These are phyloP conservation scores for Tetragonula carbonaria DNA, from an alignment of 2,888 invertebrate genomes.

Conservation along the genomic window DNA sequence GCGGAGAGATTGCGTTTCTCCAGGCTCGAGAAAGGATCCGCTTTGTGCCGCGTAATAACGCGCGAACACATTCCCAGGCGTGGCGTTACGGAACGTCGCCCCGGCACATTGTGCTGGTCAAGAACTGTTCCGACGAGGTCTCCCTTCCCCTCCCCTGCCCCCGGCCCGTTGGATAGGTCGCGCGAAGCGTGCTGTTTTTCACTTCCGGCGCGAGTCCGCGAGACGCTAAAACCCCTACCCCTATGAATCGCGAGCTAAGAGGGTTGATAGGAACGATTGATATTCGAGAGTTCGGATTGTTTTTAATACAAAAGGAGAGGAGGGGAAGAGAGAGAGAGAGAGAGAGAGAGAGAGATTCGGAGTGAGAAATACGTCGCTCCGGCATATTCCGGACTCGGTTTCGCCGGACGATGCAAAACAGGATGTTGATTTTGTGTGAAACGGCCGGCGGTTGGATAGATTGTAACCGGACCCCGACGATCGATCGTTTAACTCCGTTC, in stretches of 20 bases:
- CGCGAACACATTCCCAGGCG: neutral
- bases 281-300: constrained; percentile 29
- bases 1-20: constrained; percentile 25
- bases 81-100: constrained; percentile 5
- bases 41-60: constrained; percentile 36
- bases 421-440: constrained; percentile 15
- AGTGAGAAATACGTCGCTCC: constrained; percentile 7
- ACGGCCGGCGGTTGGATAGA: constrained; percentile 2
- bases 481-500: neutral
- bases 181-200: constrained; percentile 26
- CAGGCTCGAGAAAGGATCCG: constrained; percentile 3
- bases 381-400: constrained; percentile 29
- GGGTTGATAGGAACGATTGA: constrained; percentile 36
- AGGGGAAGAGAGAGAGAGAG: neutral
- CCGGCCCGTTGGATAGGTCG: constrained; percentile 41
- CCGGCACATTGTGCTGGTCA: constrained; percentile 56
- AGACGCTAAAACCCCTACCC: neutral
- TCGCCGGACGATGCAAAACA: neutral
- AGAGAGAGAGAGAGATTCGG: neutral
- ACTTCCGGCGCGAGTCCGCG: constrained; percentile 6
- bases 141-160: neutral
- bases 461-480: neutral
- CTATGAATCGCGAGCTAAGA: neutral
- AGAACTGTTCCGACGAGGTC: constrained; percentile 56
- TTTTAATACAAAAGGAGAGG: constrained; percentile 13